Base-by-base conservation (phyloP, 2,113 vertebrate genomes). In the Phalacrocorax pelagicus region DNA sequence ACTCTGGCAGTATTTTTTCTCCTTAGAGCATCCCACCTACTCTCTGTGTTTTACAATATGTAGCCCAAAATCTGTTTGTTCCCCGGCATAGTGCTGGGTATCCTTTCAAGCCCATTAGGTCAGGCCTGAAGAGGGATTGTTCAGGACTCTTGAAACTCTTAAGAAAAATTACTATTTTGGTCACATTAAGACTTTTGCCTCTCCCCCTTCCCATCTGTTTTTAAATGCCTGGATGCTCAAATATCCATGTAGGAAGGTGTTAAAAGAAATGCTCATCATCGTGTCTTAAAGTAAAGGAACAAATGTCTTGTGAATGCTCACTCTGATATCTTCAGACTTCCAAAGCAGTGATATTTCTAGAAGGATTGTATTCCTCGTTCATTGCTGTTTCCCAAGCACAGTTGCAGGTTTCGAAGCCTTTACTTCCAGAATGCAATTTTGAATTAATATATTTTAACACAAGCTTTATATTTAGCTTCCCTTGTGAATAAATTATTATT, bases 171-270 rank as follows among this genome's bases (percentile, higher is more conserved):
- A 6, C 86, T 95, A 91, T 94, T 97, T 95, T 88, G 58, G 51
- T 87, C 66, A 36, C 57, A 58, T 63, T 29, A n/a, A 80, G 91
- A 10, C 88, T 97, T 96, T 87, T 98, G 77, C 81, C 81, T 97
- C 93, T 94, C 94, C 91, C 77, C 66, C 91, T 90, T 95, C 59
- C 94, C 93, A 98, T 89, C 95, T 97, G 91, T 80, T 94, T 97
- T 96, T 67, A 78, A 93, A 80, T 90, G 95, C 80, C 83, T 96
- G 88, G 83, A 78, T 94, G 93, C 96, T 98, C 94, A 71, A 73
- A 85, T 89, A 88, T 92, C 79, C 73, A 73, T 77, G 97, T 95
- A 70, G 86, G 77, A 97, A 97, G 96, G 96, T 96, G 94, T 88
- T 94, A 81, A 94, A 93, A 94, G 83, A 90, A 92, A 86, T 94